phyloP scores from a whole-genome alignment of 2,113 vertebrate genomes.

The Hippocampus guttulatus region DNA sequence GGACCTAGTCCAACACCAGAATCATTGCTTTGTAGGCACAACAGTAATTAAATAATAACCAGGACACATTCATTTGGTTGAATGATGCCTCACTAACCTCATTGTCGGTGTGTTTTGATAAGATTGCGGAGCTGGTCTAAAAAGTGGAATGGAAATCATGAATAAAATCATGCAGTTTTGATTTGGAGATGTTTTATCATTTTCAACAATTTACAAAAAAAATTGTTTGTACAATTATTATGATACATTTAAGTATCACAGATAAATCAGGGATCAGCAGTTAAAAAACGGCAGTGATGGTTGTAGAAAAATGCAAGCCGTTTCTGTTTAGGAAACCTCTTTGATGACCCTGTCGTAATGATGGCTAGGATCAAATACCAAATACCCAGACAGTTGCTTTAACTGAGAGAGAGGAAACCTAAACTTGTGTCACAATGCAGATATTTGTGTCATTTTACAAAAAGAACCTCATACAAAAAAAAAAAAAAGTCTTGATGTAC shows the following conservation, averaged over 20 bases:
- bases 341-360: not conserved
- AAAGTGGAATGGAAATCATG: no score
- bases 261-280: no score
- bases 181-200: not conserved
- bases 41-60: slow-evolving; percentile 20
- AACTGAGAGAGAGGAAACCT: slow-evolving; percentile 23
- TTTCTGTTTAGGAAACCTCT: slow-evolving; percentile 35
- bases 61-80: not conserved
- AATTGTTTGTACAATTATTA: no score
- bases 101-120: not conserved
- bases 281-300: not conserved
- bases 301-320: slow-evolving; percentile 25
- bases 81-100: not conserved
- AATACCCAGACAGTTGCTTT: slow-evolving; percentile 10
- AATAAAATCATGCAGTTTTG: not conserved
- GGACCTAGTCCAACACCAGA: slow-evolving; percentile 13
- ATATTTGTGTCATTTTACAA: slow-evolving; percentile 1
- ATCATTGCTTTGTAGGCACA: not conserved
- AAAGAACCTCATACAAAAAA: not conserved
- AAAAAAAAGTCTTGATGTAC: not conserved
- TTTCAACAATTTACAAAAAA: not conserved
- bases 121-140: not conserved
- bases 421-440: not conserved
- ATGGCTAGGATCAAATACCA: slow-evolving; percentile 6
- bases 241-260: no score